Conservation (phyloP, 2,113 vertebrate genomes). For the Phainopepla nitens region DNA sequence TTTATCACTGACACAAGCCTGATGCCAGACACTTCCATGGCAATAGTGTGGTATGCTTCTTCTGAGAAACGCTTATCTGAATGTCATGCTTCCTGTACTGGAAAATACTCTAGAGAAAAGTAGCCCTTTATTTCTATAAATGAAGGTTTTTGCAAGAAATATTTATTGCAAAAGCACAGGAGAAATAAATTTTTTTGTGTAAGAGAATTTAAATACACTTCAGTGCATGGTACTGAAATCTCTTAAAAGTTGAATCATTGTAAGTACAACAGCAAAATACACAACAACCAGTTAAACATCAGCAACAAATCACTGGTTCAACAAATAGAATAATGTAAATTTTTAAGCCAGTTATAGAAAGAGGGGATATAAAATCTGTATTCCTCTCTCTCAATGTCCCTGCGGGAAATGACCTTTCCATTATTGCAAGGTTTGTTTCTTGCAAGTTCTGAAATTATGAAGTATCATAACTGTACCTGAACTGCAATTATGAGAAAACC, state of each 20-base stretch:
- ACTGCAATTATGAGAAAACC: not conserved
- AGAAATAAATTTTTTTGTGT: not conserved
- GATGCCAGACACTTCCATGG: not conserved
- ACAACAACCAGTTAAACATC: not conserved
- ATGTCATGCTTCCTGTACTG: not conserved
- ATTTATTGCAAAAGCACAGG: not conserved
- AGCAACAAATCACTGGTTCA: not conserved
- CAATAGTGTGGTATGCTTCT: not conserved
- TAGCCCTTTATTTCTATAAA: not conserved
- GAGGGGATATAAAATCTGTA: not conserved
- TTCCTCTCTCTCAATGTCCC: not conserved
- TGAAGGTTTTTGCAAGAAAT: not conserved
- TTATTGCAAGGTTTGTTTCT: not conserved
- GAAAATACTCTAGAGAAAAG: not conserved
- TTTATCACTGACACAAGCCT: not conserved
- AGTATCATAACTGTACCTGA: not conserved
- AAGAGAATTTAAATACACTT: not conserved
- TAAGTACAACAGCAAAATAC: not conserved
- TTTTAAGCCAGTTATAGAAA: not conserved
- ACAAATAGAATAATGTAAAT: not conserved
- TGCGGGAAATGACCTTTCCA: not conserved
- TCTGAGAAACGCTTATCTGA: not conserved
- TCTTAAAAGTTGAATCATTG: not conserved
- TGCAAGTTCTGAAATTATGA: not conserved
- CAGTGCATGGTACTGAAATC: not conserved